Percentiles rank a stretch among this genome's conserved stretches.
Evolutionary conservation across 2,113 vertebrate species (phyloP).

Genomic region (Cairina moschata): DNA sequence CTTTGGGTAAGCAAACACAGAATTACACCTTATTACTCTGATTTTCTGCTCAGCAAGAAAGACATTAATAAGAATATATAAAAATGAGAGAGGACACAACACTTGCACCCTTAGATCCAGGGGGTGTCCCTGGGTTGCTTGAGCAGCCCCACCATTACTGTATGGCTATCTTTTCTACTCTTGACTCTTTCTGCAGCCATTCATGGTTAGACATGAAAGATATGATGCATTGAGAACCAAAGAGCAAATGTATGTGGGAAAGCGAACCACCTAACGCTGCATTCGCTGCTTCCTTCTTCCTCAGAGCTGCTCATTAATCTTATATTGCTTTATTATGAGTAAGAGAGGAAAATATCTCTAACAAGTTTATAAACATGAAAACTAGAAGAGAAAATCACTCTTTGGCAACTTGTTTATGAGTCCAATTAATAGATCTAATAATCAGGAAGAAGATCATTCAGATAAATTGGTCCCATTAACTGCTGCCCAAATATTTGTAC

Average conservation of each 20-base stretch:
- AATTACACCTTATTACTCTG: background rate
- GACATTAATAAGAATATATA: background rate
- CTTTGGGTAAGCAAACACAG: background rate
- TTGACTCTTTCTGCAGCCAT: background rate
- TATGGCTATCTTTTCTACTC: rapidly evolving
- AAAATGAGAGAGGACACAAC: rapidly evolving
- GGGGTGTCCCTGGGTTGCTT: background rate
- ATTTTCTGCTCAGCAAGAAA: background rate
- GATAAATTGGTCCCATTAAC: background rate
- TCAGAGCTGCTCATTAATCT: background rate
- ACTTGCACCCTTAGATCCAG: background rate
- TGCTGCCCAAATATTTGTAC: background rate
- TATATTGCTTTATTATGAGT: background rate
- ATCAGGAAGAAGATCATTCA: background rate
- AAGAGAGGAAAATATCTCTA: background rate
- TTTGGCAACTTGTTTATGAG: background rate
- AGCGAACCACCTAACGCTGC: background rate
- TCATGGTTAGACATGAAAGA: background rate
- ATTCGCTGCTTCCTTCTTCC: background rate
- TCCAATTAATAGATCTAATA: background rate
- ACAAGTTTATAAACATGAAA: background rate
- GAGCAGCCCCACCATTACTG: background rate
- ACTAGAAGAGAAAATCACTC: background rate
- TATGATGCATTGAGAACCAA: background rate
- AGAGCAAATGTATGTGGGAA: background rate